Conservation (phyloP, 1,140 invertebrate species). For the Tetramorium parvispinum region DNA sequence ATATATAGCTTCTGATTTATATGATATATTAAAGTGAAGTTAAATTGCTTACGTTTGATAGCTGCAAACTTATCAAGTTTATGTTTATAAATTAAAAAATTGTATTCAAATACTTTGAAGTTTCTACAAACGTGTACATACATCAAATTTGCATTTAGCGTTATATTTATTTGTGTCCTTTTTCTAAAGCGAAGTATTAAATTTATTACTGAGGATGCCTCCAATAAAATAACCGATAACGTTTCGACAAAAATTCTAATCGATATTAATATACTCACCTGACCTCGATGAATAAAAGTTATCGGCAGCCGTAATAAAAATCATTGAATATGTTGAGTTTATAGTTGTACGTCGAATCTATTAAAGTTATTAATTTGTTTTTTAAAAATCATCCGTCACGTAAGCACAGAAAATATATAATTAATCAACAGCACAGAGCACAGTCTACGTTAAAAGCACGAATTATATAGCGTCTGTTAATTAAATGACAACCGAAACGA, state of each 20-base stretch:
- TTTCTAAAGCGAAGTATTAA: background rate
- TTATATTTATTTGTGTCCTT: background rate
- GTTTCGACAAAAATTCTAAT: constrained; percentile 6
- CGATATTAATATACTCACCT: background rate
- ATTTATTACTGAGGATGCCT: background rate
- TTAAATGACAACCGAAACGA: constrained; percentile 49
- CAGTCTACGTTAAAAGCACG: constrained; percentile 30
- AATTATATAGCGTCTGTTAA: constrained; percentile 15
- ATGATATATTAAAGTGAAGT: background rate
- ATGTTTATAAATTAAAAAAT: background rate
- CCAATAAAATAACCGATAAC: background rate
- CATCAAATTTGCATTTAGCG: constrained; percentile 1
- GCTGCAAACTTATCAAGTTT: background rate
- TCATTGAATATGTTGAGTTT: background rate
- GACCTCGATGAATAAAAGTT: background rate
- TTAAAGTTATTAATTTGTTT: constrained; percentile 38
- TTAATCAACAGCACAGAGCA: constrained; percentile 12
- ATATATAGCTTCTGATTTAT: background rate
- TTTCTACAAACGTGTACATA: background rate
- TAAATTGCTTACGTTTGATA: background rate
- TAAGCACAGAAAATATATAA: background rate
- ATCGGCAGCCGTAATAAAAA: constrained; percentile 2
- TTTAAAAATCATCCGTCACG: background rate
- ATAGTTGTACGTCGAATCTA: background rate
- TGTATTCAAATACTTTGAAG: background rate